Evolutionary conservation across 92 coral and sea anemone genomes (phyloP).

Genomic region (Scolanthus callimorphus): DNA sequence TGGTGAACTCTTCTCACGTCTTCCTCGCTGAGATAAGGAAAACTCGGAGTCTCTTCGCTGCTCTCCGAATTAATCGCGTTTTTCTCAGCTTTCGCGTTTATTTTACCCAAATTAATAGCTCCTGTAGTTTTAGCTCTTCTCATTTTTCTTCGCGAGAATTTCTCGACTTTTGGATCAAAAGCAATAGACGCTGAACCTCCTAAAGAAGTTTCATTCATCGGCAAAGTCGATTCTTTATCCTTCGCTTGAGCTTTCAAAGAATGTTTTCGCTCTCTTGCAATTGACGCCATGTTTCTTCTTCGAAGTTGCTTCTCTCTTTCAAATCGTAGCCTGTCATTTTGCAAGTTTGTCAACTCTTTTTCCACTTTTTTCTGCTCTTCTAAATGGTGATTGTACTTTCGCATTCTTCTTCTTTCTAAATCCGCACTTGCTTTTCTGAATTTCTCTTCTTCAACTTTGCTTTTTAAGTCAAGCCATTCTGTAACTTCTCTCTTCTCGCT

Average conservation of each 20-base stretch:
- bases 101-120: constrained; percentile 1
- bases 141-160: constrained; percentile 17
- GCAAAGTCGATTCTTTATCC: constrained; percentile 17
- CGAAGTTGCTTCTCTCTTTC: constrained; percentile 77
- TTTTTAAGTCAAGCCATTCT: constrained; percentile 54
- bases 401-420: constrained; percentile 57
- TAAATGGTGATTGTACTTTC: constrained; percentile 36
- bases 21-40: constrained; percentile 47
- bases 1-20: constrained; percentile 48
- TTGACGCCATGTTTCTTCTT: constrained; percentile 35
- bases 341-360: constrained; percentile 45
- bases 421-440: constrained; percentile 59
- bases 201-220: constrained; percentile 46
- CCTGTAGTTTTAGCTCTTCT: constrained; percentile 17
- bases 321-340: constrained; percentile 60
- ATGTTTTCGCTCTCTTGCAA: constrained; percentile 17
- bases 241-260: constrained; percentile 3
- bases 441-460: constrained; percentile 54
- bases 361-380: constrained; percentile 55
- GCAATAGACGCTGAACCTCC: constrained; percentile 76
- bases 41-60: constrained; percentile 5
- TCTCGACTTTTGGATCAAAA: constrained; percentile 63
- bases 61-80: background rate
- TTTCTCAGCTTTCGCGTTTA: constrained; percentile 2
- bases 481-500: constrained; percentile 31